These are phyloP conservation scores for Xylocampa areola DNA, from an alignment of 2,888 invertebrate genomes.

Conservation along the genomic window DNA sequence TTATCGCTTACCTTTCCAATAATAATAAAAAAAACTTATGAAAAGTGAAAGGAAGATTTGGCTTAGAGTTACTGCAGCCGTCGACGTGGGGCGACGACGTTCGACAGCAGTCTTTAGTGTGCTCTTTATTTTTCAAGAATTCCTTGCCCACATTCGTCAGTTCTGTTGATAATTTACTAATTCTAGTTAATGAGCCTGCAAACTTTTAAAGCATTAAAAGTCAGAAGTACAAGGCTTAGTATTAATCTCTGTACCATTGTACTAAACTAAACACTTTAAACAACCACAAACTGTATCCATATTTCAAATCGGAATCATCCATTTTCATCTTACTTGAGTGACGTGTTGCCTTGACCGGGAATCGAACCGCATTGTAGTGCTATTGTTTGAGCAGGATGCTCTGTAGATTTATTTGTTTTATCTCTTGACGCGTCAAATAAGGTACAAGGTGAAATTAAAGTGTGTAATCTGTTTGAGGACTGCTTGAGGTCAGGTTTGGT, in stretches of 20 bases:
- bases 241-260: conserved; percentile 45
- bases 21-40: no score
- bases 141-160: no score
- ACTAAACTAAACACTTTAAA: conserved; percentile 23
- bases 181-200: conserved; percentile 15
- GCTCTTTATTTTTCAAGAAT: no score
- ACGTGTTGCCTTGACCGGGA: conserved; percentile 63
- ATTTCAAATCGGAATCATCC: conserved; percentile 51
- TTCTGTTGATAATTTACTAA: not conserved
- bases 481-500: no score
- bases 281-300: conserved; percentile 38
- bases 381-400: conserved; percentile 57
- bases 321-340: conserved; percentile 50
- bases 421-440: conserved; percentile 36
- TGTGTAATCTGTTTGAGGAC: conserved; percentile 2
- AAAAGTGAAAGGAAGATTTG: no score
- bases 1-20: no score
- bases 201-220: conserved; percentile 5
- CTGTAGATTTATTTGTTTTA: conserved; percentile 50
- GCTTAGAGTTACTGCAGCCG: no score
- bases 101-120: no score
- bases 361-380: conserved; percentile 48
- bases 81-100: no score
- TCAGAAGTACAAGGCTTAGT: conserved; percentile 23
- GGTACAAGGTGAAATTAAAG: conserved; percentile 45